Percentiles rank a stretch among this genome's conserved stretches.
Evolutionary conservation across 2,888 invertebrate species (phyloP).

Genomic region (Erynnis tages): DNA sequence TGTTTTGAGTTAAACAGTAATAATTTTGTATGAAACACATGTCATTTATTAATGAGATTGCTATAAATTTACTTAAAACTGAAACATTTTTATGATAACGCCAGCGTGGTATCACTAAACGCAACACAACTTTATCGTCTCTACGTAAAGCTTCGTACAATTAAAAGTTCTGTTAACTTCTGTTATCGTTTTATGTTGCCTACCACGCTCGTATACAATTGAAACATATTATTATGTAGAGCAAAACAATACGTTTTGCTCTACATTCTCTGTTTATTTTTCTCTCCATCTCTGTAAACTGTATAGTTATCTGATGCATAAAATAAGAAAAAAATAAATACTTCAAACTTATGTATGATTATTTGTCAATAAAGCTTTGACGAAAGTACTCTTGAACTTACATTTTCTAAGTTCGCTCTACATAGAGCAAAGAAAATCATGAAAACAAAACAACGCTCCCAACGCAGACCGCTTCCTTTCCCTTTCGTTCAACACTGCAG

Average conservation of each 20-base stretch:
- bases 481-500: slow-evolving; percentile 62
- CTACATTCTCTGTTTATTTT: background rate
- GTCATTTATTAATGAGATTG: background rate
- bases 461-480: slow-evolving; percentile 65
- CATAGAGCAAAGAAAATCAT: slow-evolving; percentile 63
- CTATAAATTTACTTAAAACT: background rate
- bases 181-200: background rate
- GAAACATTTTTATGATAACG: background rate
- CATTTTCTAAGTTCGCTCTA: slow-evolving; percentile 64
- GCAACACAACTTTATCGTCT: background rate
- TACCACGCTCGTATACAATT: background rate
- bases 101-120: background rate
- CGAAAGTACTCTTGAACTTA: slow-evolving; percentile 46
- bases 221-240: background rate
- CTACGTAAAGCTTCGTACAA: background rate
- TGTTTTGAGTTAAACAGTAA: background rate
- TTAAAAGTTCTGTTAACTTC: slow-evolving; percentile 5
- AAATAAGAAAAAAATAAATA: background rate
- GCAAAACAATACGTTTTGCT: background rate
- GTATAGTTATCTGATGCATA: background rate
- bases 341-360: background rate
- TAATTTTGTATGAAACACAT: background rate
- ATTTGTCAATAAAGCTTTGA: background rate
- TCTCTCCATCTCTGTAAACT: background rate
- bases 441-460: slow-evolving; percentile 69